Percentiles rank a stretch among this genome's conserved stretches.
These are phyloP conservation scores for Furnarius figulus DNA, from an alignment of 2,113 vertebrate genomes.

Conservation along the genomic window DNA sequence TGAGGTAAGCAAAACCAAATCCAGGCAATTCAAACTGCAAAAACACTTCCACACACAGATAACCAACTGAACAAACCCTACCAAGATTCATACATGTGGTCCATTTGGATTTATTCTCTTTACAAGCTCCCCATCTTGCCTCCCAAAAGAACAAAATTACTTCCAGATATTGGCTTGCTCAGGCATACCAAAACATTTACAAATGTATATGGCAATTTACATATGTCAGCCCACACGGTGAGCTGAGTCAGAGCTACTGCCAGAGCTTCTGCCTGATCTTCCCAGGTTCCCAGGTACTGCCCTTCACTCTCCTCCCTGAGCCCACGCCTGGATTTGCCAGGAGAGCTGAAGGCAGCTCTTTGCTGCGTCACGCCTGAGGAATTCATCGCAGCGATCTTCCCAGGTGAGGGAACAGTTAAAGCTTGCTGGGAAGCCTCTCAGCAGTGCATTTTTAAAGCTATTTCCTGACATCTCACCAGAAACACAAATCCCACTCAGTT, in stretches of 20 bases:
- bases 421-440: slow-evolving; percentile 44
- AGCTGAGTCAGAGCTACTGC: slow-evolving; percentile 24
- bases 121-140: neutral
- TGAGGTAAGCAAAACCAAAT: neutral
- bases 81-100: neutral
- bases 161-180: slow-evolving; percentile 34
- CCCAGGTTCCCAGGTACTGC: neutral
- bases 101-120: neutral
- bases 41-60: neutral
- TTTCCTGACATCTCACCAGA: slow-evolving; percentile 63
- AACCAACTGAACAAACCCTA: neutral
- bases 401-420: slow-evolving; percentile 33
- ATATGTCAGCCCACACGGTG: slow-evolving; percentile 33
- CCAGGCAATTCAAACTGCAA: neutral
- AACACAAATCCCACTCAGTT: slow-evolving; percentile 65
- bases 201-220: slow-evolving; percentile 47
- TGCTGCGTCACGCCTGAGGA: slow-evolving; percentile 6
- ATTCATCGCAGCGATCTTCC: neutral
- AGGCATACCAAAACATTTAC: slow-evolving; percentile 59
- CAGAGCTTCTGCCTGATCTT: neutral
- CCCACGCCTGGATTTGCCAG: neutral
- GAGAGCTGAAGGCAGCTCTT: neutral
- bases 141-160: slow-evolving; percentile 52
- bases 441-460: slow-evolving; percentile 27
- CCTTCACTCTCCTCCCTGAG: neutral